Evolutionary conservation across 2,888 invertebrate species (phyloP).

Genomic region (Drosophila conformis): DNA sequence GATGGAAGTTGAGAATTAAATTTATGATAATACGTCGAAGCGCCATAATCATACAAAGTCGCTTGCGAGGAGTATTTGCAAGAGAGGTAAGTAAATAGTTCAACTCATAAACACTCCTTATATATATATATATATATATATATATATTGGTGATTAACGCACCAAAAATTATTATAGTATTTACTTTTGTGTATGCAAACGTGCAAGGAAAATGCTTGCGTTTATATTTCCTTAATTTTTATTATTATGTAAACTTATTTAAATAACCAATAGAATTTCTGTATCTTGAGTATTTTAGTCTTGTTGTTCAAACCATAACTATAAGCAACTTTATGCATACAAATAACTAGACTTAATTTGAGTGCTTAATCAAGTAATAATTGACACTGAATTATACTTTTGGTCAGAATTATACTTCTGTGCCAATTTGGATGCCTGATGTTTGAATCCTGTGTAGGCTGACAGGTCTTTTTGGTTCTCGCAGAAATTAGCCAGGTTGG

Average conservation of each 20-base stretch:
- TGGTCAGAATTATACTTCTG: neutral
- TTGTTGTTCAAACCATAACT: neutral
- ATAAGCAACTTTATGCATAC: too few species aligned
- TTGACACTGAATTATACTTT: neutral
- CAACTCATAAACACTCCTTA: neutral
- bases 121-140: too few species aligned
- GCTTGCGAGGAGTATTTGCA: slow-evolving; percentile 95
- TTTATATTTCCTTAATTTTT: neutral
- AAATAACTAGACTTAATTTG: neutral
- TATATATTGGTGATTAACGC: neutral
- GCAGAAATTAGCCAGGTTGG: neutral
- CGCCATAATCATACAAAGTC: slow-evolving; percentile 93
- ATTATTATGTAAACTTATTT: neutral
- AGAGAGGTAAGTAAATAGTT: slow-evolving; percentile 88
- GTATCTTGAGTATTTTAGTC: fast-evolving
- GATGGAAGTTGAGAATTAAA: slow-evolving; percentile 93
- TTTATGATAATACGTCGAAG: slow-evolving; percentile 93
- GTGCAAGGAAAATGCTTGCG: too few species aligned
- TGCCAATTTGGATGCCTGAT: neutral
- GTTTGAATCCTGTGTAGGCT: neutral
- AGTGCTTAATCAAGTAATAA: too few species aligned
- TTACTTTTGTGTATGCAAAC: too few species aligned
- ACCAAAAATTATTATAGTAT: too few species aligned
- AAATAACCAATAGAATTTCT: neutral
- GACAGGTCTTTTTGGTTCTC: neutral